Conservation (phyloP, 2,113 vertebrate species). For the Neodontobutis hainanensis region DNA sequence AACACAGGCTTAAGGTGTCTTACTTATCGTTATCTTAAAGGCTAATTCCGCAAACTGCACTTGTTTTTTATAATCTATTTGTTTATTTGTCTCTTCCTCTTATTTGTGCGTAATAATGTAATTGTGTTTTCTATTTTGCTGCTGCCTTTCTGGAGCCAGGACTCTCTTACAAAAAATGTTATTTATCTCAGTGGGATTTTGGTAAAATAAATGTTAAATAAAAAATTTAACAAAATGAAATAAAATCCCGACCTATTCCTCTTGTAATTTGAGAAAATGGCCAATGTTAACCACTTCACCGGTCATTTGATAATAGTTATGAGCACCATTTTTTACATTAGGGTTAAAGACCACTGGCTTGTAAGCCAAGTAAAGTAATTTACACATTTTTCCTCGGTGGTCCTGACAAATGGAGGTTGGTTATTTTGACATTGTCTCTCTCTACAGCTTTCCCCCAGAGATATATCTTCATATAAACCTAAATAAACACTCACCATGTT, state of each 20-base stretch:
- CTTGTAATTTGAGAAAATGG: background rate
- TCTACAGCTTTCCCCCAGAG: background rate
- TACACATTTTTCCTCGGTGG: conserved; percentile 20
- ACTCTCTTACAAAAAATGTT: too few species aligned
- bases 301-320: conserved; percentile 10
- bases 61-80: too few species aligned
- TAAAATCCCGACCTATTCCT: background rate
- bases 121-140: too few species aligned
- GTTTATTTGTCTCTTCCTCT: too few species aligned
- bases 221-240: too few species aligned
- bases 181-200: too few species aligned
- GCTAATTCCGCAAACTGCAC: too few species aligned
- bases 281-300: background rate
- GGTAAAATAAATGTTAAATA: too few species aligned
- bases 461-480: conserved; percentile 7
- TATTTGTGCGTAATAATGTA: too few species aligned
- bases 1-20: background rate
- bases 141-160: too few species aligned
- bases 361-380: conserved; percentile 8
- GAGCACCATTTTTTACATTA: conserved; percentile 15
- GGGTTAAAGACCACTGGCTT: conserved; percentile 27
- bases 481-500: conserved; percentile 86
- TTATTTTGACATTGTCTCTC: conserved; percentile 1
- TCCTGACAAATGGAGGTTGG: conserved; percentile 2
- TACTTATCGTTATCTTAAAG: background rate